Conservation (phyloP, 2,113 vertebrate species). For the Cheilinus undulatus region DNA sequence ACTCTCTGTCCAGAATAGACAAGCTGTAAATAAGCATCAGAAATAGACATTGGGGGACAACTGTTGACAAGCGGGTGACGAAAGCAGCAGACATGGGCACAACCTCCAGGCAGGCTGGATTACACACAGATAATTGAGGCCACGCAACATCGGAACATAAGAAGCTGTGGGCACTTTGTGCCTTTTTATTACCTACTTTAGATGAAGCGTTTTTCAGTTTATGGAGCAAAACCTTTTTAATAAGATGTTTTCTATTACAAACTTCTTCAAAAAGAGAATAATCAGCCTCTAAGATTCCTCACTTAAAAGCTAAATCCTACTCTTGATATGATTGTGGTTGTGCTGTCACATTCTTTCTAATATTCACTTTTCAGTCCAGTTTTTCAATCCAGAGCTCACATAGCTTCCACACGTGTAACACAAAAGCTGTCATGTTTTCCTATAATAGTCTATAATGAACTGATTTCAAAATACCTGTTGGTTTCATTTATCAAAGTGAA, state of each 20-base stretch:
- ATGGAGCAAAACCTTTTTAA: constrained; percentile 16
- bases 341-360: too few species aligned
- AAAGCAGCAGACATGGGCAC: constrained; percentile 86
- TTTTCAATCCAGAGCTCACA: too few species aligned
- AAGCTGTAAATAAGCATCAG: constrained; percentile 86
- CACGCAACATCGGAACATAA: constrained; percentile 57
- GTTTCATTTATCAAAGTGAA: neutral
- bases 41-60: constrained; percentile 91
- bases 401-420: too few species aligned
- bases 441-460: too few species aligned
- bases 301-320: too few species aligned
- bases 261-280: neutral
- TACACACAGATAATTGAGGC: constrained; percentile 91
- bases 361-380: too few species aligned
- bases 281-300: constrained; percentile 1
- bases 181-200: constrained; percentile 1
- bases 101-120: constrained; percentile 90
- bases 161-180: constrained; percentile 34
- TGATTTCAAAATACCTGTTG: neutral
- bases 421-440: too few species aligned
- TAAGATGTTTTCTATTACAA: neutral
- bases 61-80: constrained; percentile 90
- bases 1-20: constrained; percentile 82
- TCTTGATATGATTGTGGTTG: too few species aligned
- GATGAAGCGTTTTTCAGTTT: constrained; percentile 17